Evolutionary conservation across 2,113 vertebrate genomes (phyloP), one percentile per base, ranked within the genome.

Genomic region (Caloenas nicobarica): DNA sequence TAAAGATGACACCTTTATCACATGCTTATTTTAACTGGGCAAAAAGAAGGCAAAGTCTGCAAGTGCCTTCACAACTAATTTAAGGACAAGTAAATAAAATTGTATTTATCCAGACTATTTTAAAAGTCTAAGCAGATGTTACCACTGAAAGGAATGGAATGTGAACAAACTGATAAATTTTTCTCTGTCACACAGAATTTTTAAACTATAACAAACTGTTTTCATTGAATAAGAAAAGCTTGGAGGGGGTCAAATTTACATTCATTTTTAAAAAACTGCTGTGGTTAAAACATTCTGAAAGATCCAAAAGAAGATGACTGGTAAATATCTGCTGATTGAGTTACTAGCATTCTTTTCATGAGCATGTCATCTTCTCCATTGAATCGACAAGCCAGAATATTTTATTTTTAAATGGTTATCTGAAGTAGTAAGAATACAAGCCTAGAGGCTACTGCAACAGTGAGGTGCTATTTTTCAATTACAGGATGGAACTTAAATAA

Each of bases 361-460:
- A 84, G 5, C 17, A 15, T 71, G 25, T 31, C 7, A 62, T 81
- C 68, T 73, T 95, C 57, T 89, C 65, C 19, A 72, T 21, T 84
- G 44, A 83, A 86, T 8, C 90, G 65, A 88, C 90, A 69, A 81
- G 36, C 22, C 31, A 89, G 44, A 91, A 87, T 76, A 82, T 95
- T 96, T 96, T 90, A 25, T 80, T 81, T 95, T 93, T 76, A n/a
- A 79, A 92, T 68, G 10, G 10, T 90, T 93, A 72, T 60, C 64
- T 71, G 83, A 88, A 40, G 42, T 44, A 78, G 4, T 81, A 81
- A 96, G 97, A 95, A 56, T 57, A 61, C 57, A 91, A 82, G 60
- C 9, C 72, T 88, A 73, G 64, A 66, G 29, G 50, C 33, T 60
- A 72, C 28, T 71, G 34, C 44, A 87, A 86, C 44, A 92, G 31